Evolutionary conservation across 1,140 invertebrate genomes (phyloP), one percentile per base, ranked within the genome.

Genomic region (Saccostrea cuccullata): DNA sequence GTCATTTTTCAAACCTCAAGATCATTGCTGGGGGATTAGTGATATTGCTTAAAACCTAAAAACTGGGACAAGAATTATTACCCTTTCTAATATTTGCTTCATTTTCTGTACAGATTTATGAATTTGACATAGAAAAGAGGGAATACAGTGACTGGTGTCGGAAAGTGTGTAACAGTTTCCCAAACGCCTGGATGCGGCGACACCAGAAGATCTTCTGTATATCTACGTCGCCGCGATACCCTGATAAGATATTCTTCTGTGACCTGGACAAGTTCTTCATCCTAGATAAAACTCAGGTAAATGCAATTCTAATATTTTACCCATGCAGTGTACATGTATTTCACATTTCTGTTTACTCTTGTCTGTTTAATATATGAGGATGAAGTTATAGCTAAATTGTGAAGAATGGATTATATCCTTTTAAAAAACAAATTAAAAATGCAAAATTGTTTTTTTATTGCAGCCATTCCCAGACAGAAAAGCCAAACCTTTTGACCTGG

Each of bases 221-320:
- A 13, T 85, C 82, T 9, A 91, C 87, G n/a, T 85, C 87, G 20
- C 89, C 91, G 9, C 83, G 84, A 0, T 47, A 90, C 15, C 77
- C 97, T 88, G 96, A 97, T 89, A 96, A 97, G 90, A 95, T 97
- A n/a, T 95, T 97, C 15, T 91, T 97, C 36, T 95, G 97, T 90
- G 96, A 97, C 89, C 96, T 97, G 90, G 95, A 95, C 1, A 95
- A 94, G 36, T 95, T 97, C 15, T 96, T 96, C 91, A 95, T 97
- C 8, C 95, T 97, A n/a, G 95, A 96, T 88, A 96, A 96, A 91
- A 92, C 94, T 12, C 95, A 95, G 94, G 95, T 96, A 94, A 89
- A 86, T 23, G 56, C 1, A 26, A 6, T 17, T 8, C 26, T 17
- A 36, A 55, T 13, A n/a, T 82, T 1, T 5, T 73, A 73, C 11